Base-by-base conservation (phyloP, 2,888 invertebrate genomes). In the Microplitis manilae region DNA sequence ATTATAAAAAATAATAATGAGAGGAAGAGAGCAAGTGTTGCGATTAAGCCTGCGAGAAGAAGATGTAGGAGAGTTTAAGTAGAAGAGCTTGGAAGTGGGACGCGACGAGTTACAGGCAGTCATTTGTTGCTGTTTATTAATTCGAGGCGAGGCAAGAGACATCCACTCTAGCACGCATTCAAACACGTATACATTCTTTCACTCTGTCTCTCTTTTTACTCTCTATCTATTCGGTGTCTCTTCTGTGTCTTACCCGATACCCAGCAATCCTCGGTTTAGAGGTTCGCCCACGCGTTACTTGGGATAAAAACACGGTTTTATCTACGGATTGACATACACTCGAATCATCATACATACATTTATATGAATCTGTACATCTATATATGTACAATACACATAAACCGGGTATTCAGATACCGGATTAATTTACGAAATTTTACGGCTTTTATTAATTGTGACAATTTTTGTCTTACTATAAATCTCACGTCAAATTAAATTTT, bases 81-180 rank as follows among this genome's bases (percentile, higher is more conserved):
- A n/a, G 40, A 15, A 41, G 39, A 40, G 38, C 59, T n/a, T 76
- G 61, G 77, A 77, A 74, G 78, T 75, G 65, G 78, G 77, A 79
- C 74, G 81, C 76, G 80, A 81, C 79, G 79, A 82, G 81, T 80
- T 85, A 86, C 85, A 85, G 84, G 84, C 83, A 85, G 86, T 87
- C 85, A 86, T 88, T 87, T 87, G 88, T 88, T 86, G 86, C 85
- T 87, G 87, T 87, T 88, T 87, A 88, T 88, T 87, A 88, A 88
- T 88, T 88, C 87, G 86, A 85, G 85, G 82, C 86, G 86, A 86
- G 86, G 85, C 86, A 85, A 86, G 85, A 87, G 85, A 85, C 85
- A 86, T 85, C 85, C 84, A 85, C 84, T 85, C 85, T 85, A 82
- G 84, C 84, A 82, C 79, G 82, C 85, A 86, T 85, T 85, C 84